phyloP scores from a whole-genome alignment of 2,797 vertebrate species.

The Dallia pectoralis region DNA sequence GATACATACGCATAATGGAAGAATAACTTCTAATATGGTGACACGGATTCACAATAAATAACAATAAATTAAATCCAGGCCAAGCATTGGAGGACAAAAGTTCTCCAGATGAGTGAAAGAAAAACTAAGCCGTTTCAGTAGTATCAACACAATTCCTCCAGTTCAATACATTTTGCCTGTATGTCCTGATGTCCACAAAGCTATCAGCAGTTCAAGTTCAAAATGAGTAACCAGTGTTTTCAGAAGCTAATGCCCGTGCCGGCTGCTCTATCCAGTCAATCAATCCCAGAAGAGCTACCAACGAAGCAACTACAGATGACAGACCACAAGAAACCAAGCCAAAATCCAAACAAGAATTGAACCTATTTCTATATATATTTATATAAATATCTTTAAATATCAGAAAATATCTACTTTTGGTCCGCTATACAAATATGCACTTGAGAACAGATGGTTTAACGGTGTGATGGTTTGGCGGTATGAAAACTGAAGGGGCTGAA shows the following conservation, averaged over 20 bases:
- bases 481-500: constrained; percentile 60
- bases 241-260: constrained; percentile 54
- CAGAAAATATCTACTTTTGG: constrained; percentile 82
- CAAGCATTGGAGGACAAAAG: constrained; percentile 41
- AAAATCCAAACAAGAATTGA: constrained; percentile 56
- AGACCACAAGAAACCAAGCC: constrained; percentile 63
- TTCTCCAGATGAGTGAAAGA: constrained; percentile 44
- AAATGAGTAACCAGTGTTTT: constrained; percentile 56
- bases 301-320: constrained; percentile 64
- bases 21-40: constrained; percentile 17
- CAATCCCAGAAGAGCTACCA: constrained; percentile 69
- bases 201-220: constrained; percentile 71
- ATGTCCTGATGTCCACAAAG: constrained; percentile 60
- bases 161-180: constrained; percentile 68
- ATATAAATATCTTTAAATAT: constrained; percentile 70
- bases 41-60: constrained; percentile 66
- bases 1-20: constrained; percentile 26
- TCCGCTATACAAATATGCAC: constrained; percentile 76
- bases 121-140: constrained; percentile 50
- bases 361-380: constrained; percentile 53
- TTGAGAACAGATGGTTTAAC: constrained; percentile 56
- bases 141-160: constrained; percentile 54
- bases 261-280: constrained; percentile 67
- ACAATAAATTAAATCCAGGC: constrained; percentile 70
- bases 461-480: constrained; percentile 53